These are phyloP conservation scores for Embidobia sp. DNA, from an alignment of 2,888 invertebrate species.

Conservation along the genomic window DNA sequence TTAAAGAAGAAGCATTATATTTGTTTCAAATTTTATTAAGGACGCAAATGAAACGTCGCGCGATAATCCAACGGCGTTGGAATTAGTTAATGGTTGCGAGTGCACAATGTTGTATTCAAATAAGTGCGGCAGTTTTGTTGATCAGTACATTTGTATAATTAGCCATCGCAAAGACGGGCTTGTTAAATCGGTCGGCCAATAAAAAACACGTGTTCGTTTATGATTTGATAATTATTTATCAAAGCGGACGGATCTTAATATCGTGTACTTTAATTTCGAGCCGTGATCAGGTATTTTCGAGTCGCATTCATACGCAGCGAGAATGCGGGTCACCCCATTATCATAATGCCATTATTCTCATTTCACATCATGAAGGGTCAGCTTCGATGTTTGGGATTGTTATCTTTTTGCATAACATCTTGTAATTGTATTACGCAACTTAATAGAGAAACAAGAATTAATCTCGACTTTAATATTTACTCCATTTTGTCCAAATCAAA, in stretches of 20 bases:
- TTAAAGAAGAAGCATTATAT: constrained; percentile 20
- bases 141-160: no score
- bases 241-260: background rate
- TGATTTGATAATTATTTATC: no score
- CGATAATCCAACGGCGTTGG: no score
- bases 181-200: background rate
- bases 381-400: constrained; percentile 36
- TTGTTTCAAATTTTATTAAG: constrained; percentile 22
- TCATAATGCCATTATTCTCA: constrained; percentile 43
- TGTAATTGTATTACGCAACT: constrained; percentile 37
- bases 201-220: background rate
- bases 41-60: constrained; percentile 12
- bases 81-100: no score
- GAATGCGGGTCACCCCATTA: constrained; percentile 41
- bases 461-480: constrained; percentile 35
- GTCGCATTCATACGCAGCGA: constrained; percentile 18
- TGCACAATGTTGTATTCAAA: no score
- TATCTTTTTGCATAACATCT: constrained; percentile 39
- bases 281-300: constrained; percentile 32
- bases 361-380: constrained; percentile 30
- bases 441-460: constrained; percentile 45
- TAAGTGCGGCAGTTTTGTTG: no score
- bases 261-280: constrained; percentile 11
- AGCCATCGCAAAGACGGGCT: no score
- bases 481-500: constrained; percentile 21